phyloP scores from a whole-genome alignment of 2,113 vertebrate genomes.

The Salvelinus alpinus region DNA sequence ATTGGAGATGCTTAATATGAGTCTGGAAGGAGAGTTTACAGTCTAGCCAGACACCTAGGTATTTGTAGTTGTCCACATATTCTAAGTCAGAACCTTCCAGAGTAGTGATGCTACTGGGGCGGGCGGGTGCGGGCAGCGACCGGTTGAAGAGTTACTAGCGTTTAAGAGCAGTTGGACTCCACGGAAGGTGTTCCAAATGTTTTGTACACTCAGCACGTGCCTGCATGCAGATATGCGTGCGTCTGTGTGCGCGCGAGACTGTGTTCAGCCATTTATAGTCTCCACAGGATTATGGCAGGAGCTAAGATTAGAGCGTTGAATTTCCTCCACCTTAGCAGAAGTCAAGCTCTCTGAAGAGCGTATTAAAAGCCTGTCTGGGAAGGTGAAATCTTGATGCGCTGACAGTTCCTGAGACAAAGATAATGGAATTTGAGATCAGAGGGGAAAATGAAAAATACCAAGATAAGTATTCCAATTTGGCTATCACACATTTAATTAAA shows the following conservation, averaged over 20 bases:
- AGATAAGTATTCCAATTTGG: slow-evolving; percentile 70
- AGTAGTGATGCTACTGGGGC: no score
- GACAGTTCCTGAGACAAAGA: slow-evolving; percentile 62
- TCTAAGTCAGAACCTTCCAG: no score
- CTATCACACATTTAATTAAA: slow-evolving; percentile 69
- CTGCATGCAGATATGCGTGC: background rate
- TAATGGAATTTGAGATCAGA: slow-evolving; percentile 65
- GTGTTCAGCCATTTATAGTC: slow-evolving; percentile 5
- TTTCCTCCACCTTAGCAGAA: slow-evolving; percentile 45
- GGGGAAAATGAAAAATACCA: slow-evolving; percentile 57
- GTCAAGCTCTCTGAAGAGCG: slow-evolving; percentile 33
- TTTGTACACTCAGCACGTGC: no score
- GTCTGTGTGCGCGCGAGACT: background rate
- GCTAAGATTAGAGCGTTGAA: slow-evolving; percentile 42
- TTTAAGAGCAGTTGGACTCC: no score
- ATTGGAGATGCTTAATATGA: no score
- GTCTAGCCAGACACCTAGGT: no score
- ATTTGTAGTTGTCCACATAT: no score
- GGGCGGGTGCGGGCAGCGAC: no score
- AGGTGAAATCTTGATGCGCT: slow-evolving; percentile 58
- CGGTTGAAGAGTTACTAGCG: no score
- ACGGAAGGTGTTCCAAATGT: no score
- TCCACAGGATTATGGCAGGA: slow-evolving; percentile 12
- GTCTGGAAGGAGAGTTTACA: no score
- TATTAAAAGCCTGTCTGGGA: slow-evolving; percentile 44